These are phyloP conservation scores for Siniperca chuatsi DNA, from an alignment of 2,113 vertebrate species.

Conservation along the genomic window DNA sequence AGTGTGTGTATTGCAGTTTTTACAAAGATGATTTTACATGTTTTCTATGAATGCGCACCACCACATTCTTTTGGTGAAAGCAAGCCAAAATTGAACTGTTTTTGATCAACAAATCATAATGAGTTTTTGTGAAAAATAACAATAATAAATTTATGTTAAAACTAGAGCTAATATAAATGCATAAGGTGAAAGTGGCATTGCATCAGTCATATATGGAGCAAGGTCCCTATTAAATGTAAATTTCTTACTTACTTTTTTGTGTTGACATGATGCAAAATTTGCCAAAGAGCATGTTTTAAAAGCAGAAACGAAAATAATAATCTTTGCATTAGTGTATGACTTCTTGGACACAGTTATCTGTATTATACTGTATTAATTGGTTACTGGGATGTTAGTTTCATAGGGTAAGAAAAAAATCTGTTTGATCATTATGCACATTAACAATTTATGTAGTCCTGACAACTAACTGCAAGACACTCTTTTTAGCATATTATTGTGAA, in stretches of 20 bases:
- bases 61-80: neutral
- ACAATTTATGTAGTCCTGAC: too few relatives aligned
- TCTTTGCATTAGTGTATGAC: too few relatives aligned
- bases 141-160: neutral
- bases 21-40: neutral
- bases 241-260: neutral
- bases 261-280: too few relatives aligned
- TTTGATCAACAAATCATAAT: neutral
- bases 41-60: neutral
- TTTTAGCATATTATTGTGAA: neutral
- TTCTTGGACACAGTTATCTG: neutral
- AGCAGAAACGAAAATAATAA: too few relatives aligned
- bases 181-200: neutral
- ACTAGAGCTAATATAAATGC: neutral
- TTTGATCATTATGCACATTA: neutral
- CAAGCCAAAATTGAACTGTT: neutral
- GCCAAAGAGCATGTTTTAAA: too few relatives aligned
- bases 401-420: neutral
- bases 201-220: neutral
- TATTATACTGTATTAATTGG: neutral
- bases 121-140: neutral
- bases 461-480: neutral
- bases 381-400: neutral
- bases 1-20: conserved; percentile 7
- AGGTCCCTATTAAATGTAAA: neutral